Base-by-base conservation (phyloP, 2,797 vertebrate genomes). In the Syncerus caffer region DNA sequence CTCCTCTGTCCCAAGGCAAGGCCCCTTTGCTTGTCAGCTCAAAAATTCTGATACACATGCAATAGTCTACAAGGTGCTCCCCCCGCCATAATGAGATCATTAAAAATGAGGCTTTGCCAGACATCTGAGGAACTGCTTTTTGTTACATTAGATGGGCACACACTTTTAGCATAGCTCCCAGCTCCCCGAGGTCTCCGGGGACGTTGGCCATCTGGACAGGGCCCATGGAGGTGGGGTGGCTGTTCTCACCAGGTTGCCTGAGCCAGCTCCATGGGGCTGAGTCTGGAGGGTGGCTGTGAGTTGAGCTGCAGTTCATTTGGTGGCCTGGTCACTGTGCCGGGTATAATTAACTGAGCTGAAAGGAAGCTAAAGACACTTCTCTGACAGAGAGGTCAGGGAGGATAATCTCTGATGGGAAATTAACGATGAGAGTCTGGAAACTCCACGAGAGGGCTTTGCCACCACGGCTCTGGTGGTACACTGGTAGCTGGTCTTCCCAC, bases 371-470 rank as follows among this genome's bases (percentile, higher is more conserved):
- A 96, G 93, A 96, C 97, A 97, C 89, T 93, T 90, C 80, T 80
- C 31, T 92, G 96, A 93, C 96, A 97, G 86, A 14, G 86, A 97
- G 96, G 97, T 93, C 95, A 96, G 92, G 78, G 84, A 92, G 60
- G 83, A 90, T 97, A 92, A 96, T 96, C 95, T 94, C 92, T 90
- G 95, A 96, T 89, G 95, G 93, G 95, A 98, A 97, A 95, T 97
- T 95, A 93, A 96, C 95, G 91, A 93, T 92, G 93, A 98, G 92
- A 86, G 80, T 88, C 96, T 93, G 84, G 78, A 84, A 83, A 34
- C 47, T 84, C 87, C 10, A 12, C 0, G 0, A 62, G 93, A 86
- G 83, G 62, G 12, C 82, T 97, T 74, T 88, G 85, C 67, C 51
- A 15, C 31, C 42, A 1, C 9, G 7, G 34, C 34, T 45, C 62